These are phyloP conservation scores for Linepithema humile DNA, from an alignment of 1,140 invertebrate species.

Conservation along the genomic window DNA sequence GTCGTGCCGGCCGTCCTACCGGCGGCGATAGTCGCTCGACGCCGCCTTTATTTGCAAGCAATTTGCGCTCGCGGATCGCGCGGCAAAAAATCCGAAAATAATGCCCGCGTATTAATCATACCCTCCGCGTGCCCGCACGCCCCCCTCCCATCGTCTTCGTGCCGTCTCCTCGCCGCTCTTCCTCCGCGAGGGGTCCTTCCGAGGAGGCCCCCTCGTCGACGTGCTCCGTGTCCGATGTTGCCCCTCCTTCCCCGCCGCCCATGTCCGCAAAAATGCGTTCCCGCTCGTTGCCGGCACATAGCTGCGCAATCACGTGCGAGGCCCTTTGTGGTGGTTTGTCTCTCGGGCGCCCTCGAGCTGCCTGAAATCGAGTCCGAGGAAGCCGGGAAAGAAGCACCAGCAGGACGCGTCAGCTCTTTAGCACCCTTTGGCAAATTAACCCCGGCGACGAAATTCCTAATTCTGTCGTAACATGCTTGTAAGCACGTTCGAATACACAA, in stretches of 20 bases:
- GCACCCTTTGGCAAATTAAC: conserved; percentile 34
- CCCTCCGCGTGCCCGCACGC: conserved; percentile 63
- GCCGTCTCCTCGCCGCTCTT: conserved; percentile 59
- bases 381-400: conserved; percentile 19
- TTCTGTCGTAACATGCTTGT: background rate
- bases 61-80: conserved; percentile 77
- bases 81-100: conserved; percentile 82
- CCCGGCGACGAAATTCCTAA: conserved; percentile 26
- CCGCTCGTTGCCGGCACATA: conserved; percentile 37
- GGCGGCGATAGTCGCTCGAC: conserved; percentile 69
- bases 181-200: conserved; percentile 46
- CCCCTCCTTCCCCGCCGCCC: background rate
- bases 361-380: conserved; percentile 49
- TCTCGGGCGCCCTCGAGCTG: background rate
- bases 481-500: too few species aligned
- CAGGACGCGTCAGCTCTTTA: conserved; percentile 25
- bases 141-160: conserved; percentile 51
- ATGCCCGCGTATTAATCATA: conserved; percentile 82
- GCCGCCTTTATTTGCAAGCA: conserved; percentile 82
- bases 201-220: conserved; percentile 49
- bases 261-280: conserved; percentile 39
- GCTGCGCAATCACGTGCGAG: conserved; percentile 45
- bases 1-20: conserved; percentile 60
- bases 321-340: background rate
- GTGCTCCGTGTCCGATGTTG: conserved; percentile 63